Evolutionary conservation across 2,797 vertebrate genomes (phyloP), one percentile per base, ranked within the genome.

Genomic region (Platalea minor): DNA sequence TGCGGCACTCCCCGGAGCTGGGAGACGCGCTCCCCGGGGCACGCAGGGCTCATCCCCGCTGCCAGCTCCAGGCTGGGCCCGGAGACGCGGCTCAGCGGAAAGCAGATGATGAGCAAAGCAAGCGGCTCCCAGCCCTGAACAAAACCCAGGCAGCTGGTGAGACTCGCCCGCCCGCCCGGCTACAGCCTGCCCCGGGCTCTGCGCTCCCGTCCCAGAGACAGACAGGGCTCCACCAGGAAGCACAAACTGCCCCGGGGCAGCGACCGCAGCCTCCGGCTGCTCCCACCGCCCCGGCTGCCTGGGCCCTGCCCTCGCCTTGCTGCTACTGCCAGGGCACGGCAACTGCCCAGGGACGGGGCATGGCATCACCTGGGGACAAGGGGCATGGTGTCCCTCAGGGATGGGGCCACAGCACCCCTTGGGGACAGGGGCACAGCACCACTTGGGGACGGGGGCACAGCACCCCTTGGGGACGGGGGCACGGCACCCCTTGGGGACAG

Each of bases 1-100:
- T 37, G 28, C 0, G 0, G 37, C 0, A 1, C 35, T 75, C 28
- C 54, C 50, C 0, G 1, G 65, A 60, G 61, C 41, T 29, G 67
- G 85, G 61, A 67, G 78, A 74, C 1, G 0, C 0, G 9, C 28
- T 83, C 17, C 53, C 14, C 25, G 4, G 1, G 24, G 20, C 51
- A 51, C 3, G 0, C 16, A 33, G 51, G 72, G 56, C 65, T 48
- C 3, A 0, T 26, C 60, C 70, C 56, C 24, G 77, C 24, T 51
- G 5, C 63, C 79, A 74, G 82, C 80, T 77, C 61, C 63, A 33
- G 74, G 85, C 63, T 70, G 89, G 25, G 50, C 76, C 45, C 1
- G 0, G 45, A 25, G 85, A 35, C 0, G 2, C 9, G 10, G 78
- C 86, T 74, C 53, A 29, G 68, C 9, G 2, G 57, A 51, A 76